Conservation (phyloP, 2,888 invertebrate species). For the Caenorhabditis uteleia region DNA sequence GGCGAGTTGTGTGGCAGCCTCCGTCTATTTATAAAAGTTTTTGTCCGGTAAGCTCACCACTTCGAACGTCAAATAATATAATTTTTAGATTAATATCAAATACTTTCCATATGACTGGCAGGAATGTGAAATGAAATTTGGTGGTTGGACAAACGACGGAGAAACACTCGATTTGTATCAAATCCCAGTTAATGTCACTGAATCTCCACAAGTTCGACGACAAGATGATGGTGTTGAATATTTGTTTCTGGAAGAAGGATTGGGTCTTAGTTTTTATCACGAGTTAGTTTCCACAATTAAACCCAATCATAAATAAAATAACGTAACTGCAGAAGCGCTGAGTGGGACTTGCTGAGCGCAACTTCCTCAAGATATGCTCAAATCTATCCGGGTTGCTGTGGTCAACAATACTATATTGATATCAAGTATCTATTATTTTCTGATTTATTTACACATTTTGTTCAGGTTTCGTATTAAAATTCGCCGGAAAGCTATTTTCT, state of each 20-base stretch:
- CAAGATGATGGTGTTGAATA: constrained; percentile 46
- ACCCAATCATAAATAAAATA: constrained; percentile 14
- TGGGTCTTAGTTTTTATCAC: constrained; percentile 55
- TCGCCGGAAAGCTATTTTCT: constrained; percentile 58
- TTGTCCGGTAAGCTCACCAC: constrained; percentile 40
- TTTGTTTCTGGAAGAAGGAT: constrained; percentile 49
- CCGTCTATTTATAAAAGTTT: constrained; percentile 61
- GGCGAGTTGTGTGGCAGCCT: constrained; percentile 57
- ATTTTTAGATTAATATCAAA: constrained; percentile 70
- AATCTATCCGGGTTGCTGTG: constrained; percentile 60
- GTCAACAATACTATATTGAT: constrained; percentile 57
- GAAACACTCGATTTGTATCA: constrained; percentile 54
- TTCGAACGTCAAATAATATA: not conserved
- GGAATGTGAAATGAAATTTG: constrained; percentile 56
- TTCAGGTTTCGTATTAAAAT: constrained; percentile 42
- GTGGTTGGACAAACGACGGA: constrained; percentile 91
- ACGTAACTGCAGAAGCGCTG: constrained; percentile 49
- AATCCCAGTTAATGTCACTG: constrained; percentile 49
- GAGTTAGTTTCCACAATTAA: constrained; percentile 35
- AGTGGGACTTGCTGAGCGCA: constrained; percentile 59
- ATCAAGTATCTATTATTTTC: constrained; percentile 26
- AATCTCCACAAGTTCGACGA: constrained; percentile 29
- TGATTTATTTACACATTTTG: constrained; percentile 1
- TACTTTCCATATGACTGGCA: constrained; percentile 66
- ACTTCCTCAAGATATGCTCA: constrained; percentile 57